Evolutionary conservation across 2,888 invertebrate species (phyloP).

Genomic region (Dromius quadrimaculatus): DNA sequence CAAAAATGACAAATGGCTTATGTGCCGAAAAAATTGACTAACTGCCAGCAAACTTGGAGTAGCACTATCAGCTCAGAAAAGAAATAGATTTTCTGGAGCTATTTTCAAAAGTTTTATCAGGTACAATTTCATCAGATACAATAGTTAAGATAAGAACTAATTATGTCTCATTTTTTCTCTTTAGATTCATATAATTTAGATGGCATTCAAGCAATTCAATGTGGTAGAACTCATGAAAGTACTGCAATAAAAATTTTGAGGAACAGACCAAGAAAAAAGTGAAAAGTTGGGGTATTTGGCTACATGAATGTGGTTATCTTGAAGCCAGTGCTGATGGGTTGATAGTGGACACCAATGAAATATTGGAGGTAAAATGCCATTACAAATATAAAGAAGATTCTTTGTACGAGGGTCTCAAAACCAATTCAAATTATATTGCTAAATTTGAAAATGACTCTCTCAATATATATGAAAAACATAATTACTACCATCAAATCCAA

Average conservation of each 20-base stretch:
- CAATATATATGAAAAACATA: constrained; percentile 17
- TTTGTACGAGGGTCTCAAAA: constrained; percentile 17
- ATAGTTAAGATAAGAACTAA: too few relatives aligned
- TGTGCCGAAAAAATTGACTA: constrained; percentile 16
- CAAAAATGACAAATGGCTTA: constrained; percentile 28
- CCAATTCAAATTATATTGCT: constrained; percentile 14
- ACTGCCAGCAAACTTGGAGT: constrained; percentile 15
- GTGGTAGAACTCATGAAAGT: constrained; percentile 18
- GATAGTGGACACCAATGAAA: constrained; percentile 14
- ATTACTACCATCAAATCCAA: constrained; percentile 26
- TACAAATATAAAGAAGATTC: constrained; percentile 20
- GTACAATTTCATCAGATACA: not conserved
- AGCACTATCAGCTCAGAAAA: not conserved
- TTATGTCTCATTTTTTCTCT: not conserved
- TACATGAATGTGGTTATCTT: constrained; percentile 41
- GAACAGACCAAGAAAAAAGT: constrained; percentile 3
- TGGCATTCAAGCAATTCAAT: constrained; percentile 17
- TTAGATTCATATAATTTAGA: constrained; percentile 26
- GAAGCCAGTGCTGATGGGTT: constrained; percentile 51
- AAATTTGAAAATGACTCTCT: constrained; percentile 15
- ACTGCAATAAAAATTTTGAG: constrained; percentile 22
- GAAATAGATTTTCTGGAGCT: constrained; percentile 21
- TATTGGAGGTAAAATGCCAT: constrained; percentile 51
- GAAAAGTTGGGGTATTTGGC: constrained; percentile 24
- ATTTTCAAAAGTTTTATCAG: constrained; percentile 1